phyloP scores from a whole-genome alignment of 2,113 vertebrate species.

The Albula goreensis region DNA sequence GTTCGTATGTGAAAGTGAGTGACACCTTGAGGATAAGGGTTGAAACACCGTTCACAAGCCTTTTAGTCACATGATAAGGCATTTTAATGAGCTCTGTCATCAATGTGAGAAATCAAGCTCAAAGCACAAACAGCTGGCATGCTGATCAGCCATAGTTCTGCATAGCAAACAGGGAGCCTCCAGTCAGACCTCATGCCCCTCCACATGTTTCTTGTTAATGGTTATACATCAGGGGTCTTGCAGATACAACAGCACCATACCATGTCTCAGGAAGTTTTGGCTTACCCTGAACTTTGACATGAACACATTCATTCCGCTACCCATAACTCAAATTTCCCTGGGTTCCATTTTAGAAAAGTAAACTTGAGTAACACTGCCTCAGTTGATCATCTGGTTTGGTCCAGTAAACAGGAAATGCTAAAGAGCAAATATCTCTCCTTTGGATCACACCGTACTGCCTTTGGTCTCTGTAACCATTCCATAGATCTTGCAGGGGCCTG shows the following conservation, averaged over 20 bases:
- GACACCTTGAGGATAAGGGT: too few relatives aligned
- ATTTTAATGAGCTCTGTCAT: background rate
- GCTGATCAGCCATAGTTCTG: background rate
- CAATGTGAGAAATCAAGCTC: background rate
- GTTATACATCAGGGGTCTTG: conserved; percentile 4
- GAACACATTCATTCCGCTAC: conserved; percentile 26
- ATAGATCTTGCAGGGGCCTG: conserved; percentile 5
- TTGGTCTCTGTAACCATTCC: background rate
- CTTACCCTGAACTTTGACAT: background rate
- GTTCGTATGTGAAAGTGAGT: too few relatives aligned
- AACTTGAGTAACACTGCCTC: background rate
- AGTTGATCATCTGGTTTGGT: background rate
- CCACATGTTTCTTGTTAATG: conserved; percentile 15
- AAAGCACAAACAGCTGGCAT: background rate
- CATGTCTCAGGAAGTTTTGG: conserved; percentile 1
- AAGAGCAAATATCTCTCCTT: background rate
- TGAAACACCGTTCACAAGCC: too few relatives aligned
- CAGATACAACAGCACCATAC: conserved; percentile 11
- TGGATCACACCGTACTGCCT: background rate
- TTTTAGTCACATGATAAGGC: too few relatives aligned
- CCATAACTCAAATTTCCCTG: background rate
- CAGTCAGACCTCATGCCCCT: background rate
- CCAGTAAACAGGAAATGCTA: background rate
- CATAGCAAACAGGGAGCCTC: background rate
- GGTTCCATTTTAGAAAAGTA: background rate